These are phyloP conservation scores for Ivindomyrus marchei DNA, from an alignment of 2,113 vertebrate genomes.

Conservation along the genomic window DNA sequence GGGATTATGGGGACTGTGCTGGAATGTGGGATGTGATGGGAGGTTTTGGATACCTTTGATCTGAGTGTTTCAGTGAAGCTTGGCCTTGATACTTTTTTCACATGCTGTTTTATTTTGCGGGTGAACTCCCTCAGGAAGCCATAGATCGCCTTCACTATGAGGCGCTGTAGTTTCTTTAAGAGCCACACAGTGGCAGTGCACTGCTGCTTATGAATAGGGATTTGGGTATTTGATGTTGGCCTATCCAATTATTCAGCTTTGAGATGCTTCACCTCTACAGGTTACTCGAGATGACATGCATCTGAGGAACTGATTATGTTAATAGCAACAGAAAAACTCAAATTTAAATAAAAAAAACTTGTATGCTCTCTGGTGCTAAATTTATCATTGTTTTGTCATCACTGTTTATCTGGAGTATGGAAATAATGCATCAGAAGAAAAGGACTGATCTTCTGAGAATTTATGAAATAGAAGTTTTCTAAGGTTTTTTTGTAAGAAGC, in stretches of 20 bases:
- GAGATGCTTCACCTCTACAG: neutral
- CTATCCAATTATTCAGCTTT: neutral
- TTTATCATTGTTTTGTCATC: neutral
- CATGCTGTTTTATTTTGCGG: neutral
- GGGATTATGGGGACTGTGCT: neutral
- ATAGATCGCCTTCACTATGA: neutral
- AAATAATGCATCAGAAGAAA: neutral
- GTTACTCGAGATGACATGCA: neutral
- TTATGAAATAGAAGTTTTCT: neutral
- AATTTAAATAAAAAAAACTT: neutral
- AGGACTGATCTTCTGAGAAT: neutral
- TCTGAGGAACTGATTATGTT: neutral
- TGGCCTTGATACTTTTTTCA: neutral
- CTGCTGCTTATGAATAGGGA: neutral
- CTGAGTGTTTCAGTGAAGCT: neutral
- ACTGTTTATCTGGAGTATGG: neutral
- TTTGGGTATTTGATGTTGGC: neutral
- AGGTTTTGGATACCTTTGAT: neutral
- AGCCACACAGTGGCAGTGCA: slow-evolving; percentile 5
- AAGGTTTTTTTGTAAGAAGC: neutral
- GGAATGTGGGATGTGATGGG: neutral
- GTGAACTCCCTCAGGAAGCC: neutral
- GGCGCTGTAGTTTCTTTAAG: neutral
- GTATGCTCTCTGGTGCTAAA: neutral
- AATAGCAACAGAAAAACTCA: neutral